Evolutionary conservation across 1,140 invertebrate species (phyloP).

Genomic region (Nebria ingens): DNA sequence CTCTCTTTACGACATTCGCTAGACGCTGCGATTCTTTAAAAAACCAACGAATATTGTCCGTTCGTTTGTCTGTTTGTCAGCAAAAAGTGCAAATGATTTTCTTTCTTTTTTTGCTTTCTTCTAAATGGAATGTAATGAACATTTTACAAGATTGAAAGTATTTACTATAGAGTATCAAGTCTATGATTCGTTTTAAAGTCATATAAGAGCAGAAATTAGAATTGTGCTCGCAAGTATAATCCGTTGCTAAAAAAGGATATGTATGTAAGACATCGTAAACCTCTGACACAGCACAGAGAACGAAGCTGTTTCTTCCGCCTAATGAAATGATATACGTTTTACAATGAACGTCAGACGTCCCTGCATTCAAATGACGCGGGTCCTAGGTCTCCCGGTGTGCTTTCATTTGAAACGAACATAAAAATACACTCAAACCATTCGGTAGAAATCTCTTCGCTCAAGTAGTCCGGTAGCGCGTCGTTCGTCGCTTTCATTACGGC

Average conservation of each 20-base stretch:
- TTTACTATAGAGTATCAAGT: no score
- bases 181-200: no score
- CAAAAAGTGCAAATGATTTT: no score
- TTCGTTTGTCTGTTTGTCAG: not conserved
- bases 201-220: no score
- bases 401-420: constrained; percentile 27
- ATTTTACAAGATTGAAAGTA: no score
- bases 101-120: no score
- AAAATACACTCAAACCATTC: constrained; percentile 23
- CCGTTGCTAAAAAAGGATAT: no score
- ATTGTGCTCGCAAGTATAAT: no score
- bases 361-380: constrained; percentile 22
- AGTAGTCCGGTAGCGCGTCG: not conserved
- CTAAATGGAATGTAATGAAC: no score
- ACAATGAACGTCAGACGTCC: constrained; percentile 7
- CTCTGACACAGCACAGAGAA: no score
- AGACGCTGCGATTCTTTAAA: not conserved
- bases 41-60: not conserved
- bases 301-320: not conserved
- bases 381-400: constrained; percentile 24
- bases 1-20: not conserved
- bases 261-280: no score
- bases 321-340: constrained; percentile 9
- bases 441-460: constrained; percentile 4
- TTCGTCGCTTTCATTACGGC: constrained; percentile 4